These are phyloP conservation scores for Neotoxoptera formosana DNA, from an alignment of 1,140 invertebrate species.

Conservation along the genomic window DNA sequence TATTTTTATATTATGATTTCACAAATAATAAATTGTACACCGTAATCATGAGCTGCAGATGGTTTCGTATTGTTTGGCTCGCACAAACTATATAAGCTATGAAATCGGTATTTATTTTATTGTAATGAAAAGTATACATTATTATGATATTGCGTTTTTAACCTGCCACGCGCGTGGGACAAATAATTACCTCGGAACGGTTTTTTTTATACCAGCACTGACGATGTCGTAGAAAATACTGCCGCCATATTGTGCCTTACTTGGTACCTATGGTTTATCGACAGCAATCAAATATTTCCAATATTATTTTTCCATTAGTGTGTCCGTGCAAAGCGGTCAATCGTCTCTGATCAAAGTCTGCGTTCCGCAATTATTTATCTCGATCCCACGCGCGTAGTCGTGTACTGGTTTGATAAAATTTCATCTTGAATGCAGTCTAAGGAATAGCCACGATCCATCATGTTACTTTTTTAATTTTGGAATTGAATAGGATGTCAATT, in stretches of 20 bases:
- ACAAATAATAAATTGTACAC: background rate
- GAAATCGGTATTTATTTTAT: background rate
- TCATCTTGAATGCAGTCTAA: background rate
- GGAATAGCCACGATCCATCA: background rate
- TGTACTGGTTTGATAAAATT: background rate
- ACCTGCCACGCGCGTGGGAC: too few species aligned
- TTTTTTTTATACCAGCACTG: background rate
- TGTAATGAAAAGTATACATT: background rate
- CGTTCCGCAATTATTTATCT: background rate
- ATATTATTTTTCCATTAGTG: constrained; percentile 3
- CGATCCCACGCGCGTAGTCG: background rate
- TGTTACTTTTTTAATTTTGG: background rate
- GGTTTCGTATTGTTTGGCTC: background rate
- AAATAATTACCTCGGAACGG: background rate
- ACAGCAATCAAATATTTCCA: background rate
- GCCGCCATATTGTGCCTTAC: background rate
- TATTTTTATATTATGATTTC: background rate
- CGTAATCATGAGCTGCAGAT: background rate
- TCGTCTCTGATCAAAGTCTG: background rate
- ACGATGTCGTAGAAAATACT: background rate
- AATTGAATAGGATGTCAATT: background rate
- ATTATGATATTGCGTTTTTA: background rate
- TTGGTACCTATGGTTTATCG: background rate
- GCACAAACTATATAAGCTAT: background rate
- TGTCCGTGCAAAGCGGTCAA: background rate